A percentile compares a stretch with the other conserved stretches of the same genome.
Evolutionary conservation across 2,888 invertebrate genomes (phyloP).

Genomic region (Drosophila cognata): DNA sequence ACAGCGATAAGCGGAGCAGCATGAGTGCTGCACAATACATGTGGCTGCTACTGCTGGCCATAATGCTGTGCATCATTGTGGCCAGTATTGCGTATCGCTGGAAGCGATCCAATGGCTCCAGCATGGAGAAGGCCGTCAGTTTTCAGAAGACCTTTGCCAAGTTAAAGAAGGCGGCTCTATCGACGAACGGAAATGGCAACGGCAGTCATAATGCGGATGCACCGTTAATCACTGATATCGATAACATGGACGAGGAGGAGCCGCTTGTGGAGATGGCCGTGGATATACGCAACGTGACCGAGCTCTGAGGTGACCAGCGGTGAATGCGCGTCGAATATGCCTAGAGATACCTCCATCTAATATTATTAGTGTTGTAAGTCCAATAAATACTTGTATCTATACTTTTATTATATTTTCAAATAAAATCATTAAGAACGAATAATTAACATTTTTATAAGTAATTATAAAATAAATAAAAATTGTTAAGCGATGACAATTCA

Average conservation of each 20-base stretch:
- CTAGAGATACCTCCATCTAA: slow-evolving; percentile 9
- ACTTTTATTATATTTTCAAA: background rate
- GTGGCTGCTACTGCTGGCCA: slow-evolving; percentile 37
- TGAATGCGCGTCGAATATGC: background rate
- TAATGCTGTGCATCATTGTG: slow-evolving; percentile 38
- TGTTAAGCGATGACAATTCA: background rate
- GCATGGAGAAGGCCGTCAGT: slow-evolving; percentile 47
- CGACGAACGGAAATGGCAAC: background rate
- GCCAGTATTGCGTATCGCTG: slow-evolving; percentile 49
- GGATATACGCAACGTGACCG: slow-evolving; percentile 43
- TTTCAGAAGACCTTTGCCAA: slow-evolving; percentile 39
- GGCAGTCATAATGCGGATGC: background rate
- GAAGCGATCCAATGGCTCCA: slow-evolving; percentile 1
- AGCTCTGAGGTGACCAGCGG: slow-evolving; percentile 22
- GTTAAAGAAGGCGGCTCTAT: slow-evolving; percentile 25
- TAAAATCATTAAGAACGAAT: background rate
- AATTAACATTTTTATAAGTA: background rate
- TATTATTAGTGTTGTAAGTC: background rate
- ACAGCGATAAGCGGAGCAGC: slow-evolving; percentile 14
- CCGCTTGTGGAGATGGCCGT: slow-evolving; percentile 56
- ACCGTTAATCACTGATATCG: slow-evolving; percentile 32
- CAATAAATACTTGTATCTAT: background rate
- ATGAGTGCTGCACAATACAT: slow-evolving; percentile 37
- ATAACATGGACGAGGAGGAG: slow-evolving; percentile 18
- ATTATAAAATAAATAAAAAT: background rate